Evolutionary conservation across 2,797 vertebrate species (phyloP), one percentile per base, ranked within the genome.

Genomic region (Podarcis lilfordi): DNA sequence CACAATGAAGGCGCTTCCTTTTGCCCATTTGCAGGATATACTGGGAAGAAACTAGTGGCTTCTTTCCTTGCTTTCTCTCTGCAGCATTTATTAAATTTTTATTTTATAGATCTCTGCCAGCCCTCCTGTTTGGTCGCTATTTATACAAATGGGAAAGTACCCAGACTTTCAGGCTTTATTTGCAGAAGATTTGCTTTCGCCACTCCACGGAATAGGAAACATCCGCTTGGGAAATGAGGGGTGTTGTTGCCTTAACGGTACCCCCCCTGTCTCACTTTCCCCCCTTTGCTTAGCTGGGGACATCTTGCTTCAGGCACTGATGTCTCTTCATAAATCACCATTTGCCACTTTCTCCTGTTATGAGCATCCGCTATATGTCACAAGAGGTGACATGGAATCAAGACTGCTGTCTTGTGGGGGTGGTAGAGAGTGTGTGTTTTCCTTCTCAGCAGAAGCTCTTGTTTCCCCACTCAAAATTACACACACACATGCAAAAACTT

Each of bases 261-360:
- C 82, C 6, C 75, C 37, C 10, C 82, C 7, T n/a, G 3, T 7
- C 71, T 81, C 23, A 0, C 61, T 8, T 15, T 29, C 11, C 40
- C 29, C 21, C 29, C 72, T 84, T 55, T 74, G 82, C 83, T 59
- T 19, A 13, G 71, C 71, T 75, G 71, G 45, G 45, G 32, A 17
- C 25, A 1, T 29, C 50, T 84, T 27, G n/a, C 45, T 84, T 23
- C 66, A 7, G 29, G 82, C 29, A 1, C 2, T 29, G 71, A 75
- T 17, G 68, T 29, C 71, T 84, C 83, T 75, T 29, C 71, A 84
- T 84, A 84, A 59, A 75, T 84, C 83, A 84, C 59, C 23, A 25
- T 40, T 75, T 75, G 71, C 50, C 83, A 84, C 23, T 75, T 75
- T 75, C 9, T 8, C 82, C 82, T 37, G 21, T n/a, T 35, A 23